Evolutionary conservation across 1,140 invertebrate genomes (phyloP).

Genomic region (Plectrocnemia conspersa): DNA sequence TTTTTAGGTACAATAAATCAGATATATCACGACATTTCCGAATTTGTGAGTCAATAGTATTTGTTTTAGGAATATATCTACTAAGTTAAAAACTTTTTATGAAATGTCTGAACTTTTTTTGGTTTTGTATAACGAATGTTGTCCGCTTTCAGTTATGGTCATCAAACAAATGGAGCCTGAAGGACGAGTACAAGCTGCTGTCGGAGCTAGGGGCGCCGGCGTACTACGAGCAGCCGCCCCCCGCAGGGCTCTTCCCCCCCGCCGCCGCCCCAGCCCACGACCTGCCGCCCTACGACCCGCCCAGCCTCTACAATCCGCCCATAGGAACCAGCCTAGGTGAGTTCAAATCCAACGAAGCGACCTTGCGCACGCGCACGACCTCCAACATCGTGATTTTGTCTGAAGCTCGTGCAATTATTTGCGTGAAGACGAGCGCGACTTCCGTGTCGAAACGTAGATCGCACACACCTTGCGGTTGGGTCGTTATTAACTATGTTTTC

Average conservation of each 20-base stretch:
- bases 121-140: too few relatives aligned
- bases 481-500: too few relatives aligned
- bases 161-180: constrained; percentile 81
- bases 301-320: constrained; percentile 70
- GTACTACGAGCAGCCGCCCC: constrained; percentile 39
- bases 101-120: too few relatives aligned
- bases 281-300: constrained; percentile 36
- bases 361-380: constrained; percentile 8
- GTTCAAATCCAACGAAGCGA: constrained; percentile 31
- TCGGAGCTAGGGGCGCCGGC: constrained; percentile 67
- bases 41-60: too few relatives aligned
- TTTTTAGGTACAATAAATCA: too few relatives aligned
- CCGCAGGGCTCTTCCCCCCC: constrained; percentile 13
- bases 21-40: too few relatives aligned
- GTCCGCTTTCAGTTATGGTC: constrained; percentile 62
- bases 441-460: too few relatives aligned
- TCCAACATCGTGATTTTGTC: constrained; percentile 12
- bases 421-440: too few relatives aligned
- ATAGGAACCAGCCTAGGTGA: constrained; percentile 69
- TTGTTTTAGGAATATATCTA: too few relatives aligned
- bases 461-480: too few relatives aligned
- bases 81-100: too few relatives aligned
- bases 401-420: too few relatives aligned
- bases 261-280: constrained; percentile 29
- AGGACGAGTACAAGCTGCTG: constrained; percentile 80